Evolutionary conservation across 2,888 invertebrate species (phyloP), one percentile per base, ranked within the genome.

Genomic region (Incurvaria masculella): DNA sequence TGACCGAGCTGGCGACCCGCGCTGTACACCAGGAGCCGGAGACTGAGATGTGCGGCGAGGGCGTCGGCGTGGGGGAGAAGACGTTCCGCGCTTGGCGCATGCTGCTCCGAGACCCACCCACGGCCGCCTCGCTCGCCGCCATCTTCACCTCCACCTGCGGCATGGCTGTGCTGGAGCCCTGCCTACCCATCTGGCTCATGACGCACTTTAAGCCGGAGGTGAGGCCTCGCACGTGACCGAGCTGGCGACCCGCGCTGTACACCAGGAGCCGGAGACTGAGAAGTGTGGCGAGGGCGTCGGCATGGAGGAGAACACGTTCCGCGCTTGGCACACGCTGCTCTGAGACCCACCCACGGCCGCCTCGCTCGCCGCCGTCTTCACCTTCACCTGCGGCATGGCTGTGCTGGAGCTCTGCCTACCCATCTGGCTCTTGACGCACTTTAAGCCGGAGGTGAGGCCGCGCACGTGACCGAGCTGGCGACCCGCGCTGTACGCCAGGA

Each of bases 91-190:
- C 51, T 21, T 50, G 49, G 39, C 49, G 52, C 51, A 58, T 55
- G 48, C 6, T 48, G 47, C 51, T 21, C 48, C 50, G 44, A 50
- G 44, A 50, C 49, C 33, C 49, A 52, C 52, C 59, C 55, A 52
- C 57, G 58, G 48, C 19, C 21, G 43, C 56, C 61, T 50, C 59
- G 62, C 26, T 58, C 61, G 16, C 59, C 62, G 20, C 70, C 49
- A 68, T 74, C 56, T 60, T 72, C 54, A 61, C 69, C 51, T 69
- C 72, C 52, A 72, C 75, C n/a, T 52, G 65, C 58, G 73, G 70
- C 19, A 68, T 74, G 72, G 74, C 74, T 2, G 67, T 75, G 51
- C 63, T 74, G n/a, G 75, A 74, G 64, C 73, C 75, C 11, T 66
- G 68, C 52, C 63, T 75, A 59, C 75, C 74, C 51, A 62, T 69